Evolutionary conservation across 2,888 invertebrate species (phyloP), one percentile per base, ranked within the genome.

Genomic region (Acleris sparsana): DNA sequence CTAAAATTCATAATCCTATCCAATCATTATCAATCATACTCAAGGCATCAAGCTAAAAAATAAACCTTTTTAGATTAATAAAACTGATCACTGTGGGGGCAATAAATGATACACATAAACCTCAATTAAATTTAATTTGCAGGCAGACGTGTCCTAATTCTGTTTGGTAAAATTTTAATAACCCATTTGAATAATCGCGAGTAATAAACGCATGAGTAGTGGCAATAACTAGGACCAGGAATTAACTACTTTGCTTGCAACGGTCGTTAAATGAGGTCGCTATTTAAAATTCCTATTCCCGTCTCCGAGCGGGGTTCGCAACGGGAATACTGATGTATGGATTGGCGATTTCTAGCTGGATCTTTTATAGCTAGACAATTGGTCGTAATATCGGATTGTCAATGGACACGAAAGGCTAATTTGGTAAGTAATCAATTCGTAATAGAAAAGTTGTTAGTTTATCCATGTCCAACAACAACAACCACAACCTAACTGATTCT

Each of bases 281-380:
- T 78, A 80, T 80, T 73, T 78, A 81, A 80, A 77, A 81, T 82
- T 80, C 79, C 75, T 75, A 76, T 75, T 79, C 79, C 78, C 75
- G 73, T 66, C 75, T 25, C 44, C 22, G 78, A 73, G 75, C 70
- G 70, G 70, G 74, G 70, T 73, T 69, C 73, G 78, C 75, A 71
- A 71, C 73, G 67, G 70, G 80, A 80, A 80, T 82, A 79, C 75
- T 76, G 73, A 77, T 78, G 76, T 39, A 73, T 77, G 77, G 73
- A 75, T 18, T 49, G 55, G 60, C 29, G 44, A 46, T 55, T 55
- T 53, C 55, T 39, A 62, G 33, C 22, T 48, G n/a, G 53, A 67
- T 63, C 51, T 62, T 55, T 70, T 64, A 59, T 63, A 67, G 65
- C 63, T 62, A 58, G 49, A 39, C 25, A 52, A 62, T 46, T 62